Percentiles rank a stretch among this genome's conserved stretches.
Evolutionary conservation across 2,888 invertebrate species (phyloP).

Genomic region (Pherbina coryleti): DNA sequence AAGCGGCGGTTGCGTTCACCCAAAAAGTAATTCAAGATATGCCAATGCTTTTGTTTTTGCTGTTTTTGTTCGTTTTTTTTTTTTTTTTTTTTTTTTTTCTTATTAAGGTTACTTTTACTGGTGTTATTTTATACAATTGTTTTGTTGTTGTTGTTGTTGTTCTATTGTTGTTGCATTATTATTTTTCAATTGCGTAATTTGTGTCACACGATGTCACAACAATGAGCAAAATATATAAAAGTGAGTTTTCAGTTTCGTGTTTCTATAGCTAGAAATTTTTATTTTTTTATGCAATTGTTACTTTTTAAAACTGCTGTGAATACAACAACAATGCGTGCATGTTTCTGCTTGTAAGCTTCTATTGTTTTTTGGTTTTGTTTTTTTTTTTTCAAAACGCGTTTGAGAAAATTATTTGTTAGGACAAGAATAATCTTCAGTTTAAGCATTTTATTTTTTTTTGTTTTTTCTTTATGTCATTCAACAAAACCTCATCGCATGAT

Average conservation of each 20-base stretch:
- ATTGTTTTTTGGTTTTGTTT: too few species aligned
- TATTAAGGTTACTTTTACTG: not conserved
- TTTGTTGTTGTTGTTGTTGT: conserved; percentile 8
- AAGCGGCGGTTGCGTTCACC: conserved; percentile 3
- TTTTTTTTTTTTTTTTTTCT: not conserved
- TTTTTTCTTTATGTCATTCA: too few species aligned
- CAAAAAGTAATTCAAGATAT: conserved; percentile 18
- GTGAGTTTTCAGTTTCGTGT: not conserved
- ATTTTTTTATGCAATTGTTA: not conserved
- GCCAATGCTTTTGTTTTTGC: not conserved
- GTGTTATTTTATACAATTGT: not conserved
- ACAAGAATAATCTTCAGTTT: too few species aligned
- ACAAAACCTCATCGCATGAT: too few species aligned
- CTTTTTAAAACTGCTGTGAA: not conserved
- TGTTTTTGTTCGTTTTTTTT: not conserved
- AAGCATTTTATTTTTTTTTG: too few species aligned
- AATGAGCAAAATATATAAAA: not conserved
- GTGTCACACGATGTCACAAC: conserved; percentile 27
- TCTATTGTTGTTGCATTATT: conserved; percentile 8
- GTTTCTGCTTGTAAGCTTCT: too few species aligned
- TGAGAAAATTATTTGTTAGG: too few species aligned
- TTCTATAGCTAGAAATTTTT: not conserved
- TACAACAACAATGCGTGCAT: not conserved
- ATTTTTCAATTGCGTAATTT: conserved; percentile 34
- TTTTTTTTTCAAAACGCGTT: too few species aligned